Evolutionary conservation across 2,888 invertebrate species (phyloP), one percentile per base, ranked within the genome.

Genomic region (Drosophila cracens): DNA sequence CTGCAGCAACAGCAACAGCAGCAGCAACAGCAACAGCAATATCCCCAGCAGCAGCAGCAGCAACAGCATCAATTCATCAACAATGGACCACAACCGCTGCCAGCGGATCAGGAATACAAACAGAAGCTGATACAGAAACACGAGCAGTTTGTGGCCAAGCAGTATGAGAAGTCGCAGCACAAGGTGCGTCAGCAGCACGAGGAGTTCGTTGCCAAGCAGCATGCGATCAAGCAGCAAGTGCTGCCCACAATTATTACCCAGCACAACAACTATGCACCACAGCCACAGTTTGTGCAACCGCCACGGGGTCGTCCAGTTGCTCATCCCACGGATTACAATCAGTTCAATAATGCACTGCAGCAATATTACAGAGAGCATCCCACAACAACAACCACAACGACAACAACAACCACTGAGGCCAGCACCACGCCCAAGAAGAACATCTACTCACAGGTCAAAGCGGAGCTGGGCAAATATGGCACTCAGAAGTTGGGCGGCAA

Each of bases 101-200:
- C 86, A 0, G 76, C 91, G 1, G 96, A 96, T 80, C 94, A 96
- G 54, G 95, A 95, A 81, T 96, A 96, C 78, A 95, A 96, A 79
- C 96, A 96, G 82, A 94, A 95, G 75, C 94, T 96, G 6, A 96
- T 96, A 70, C 96, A 96, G 81, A 96, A 96, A 86, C 96, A 96
- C 79, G 96, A 96, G 83, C 95, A 96, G 79, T 95, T 96, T 81
- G 95, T 96, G 6, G 96, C 97, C 83, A 96, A 96, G 87, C 96
- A 96, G 85, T 96, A 97, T 82, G 95, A 97, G 80, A 96, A 96
- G 81, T 96, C 96, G 51, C 95, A 96, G 86, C 96, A 96, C 85
- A 97, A 97, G 89, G 95, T 96, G 0, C 95, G 96, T 76, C 95
- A 95, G 82, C 94, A 96, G 34, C 96, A 97, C 79, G 95, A 95